Evolutionary conservation across 2,888 invertebrate genomes (phyloP), one percentile per base, ranked within the genome.

Genomic region (Atethmia centrago): DNA sequence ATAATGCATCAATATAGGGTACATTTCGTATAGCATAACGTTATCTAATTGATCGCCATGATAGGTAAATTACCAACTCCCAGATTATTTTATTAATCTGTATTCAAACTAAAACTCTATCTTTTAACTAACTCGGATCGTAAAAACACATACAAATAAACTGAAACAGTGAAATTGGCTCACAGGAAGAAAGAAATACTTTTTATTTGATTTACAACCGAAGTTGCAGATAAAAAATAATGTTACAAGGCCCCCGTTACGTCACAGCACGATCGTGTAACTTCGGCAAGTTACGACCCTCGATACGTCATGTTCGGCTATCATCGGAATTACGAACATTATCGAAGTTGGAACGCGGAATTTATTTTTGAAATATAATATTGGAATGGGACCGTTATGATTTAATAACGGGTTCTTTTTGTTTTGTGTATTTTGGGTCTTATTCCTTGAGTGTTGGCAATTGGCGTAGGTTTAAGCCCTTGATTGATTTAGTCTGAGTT

Each of bases 261-360:
- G 83, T 82, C 82, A 83, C 59, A 68, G 53, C 58, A 63, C 75
- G 71, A 51, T 83, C 80, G 81, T 55, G 65, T 66, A 83, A 82
- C 68, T 81, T 81, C 75, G 79, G 74, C 74, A 69, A 82, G 66
- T 76, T 82, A 82, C 80, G 71, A 55, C 79, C 64, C 45, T 16
- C 75, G 55, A 82, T 80, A 83, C 82, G 83, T 82, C 82, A 82
- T 80, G 72, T 77, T 83, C 83, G 82, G 80, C 80, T 83, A 82
- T 82, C 83, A 83, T 82, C 83, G 80, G 82, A 83, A 76, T 82
- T 83, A 82, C 77, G 72, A 83, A 82, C 72, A 76, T 83, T 80
- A 67, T 72, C 66, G 69, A 82, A 82, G 66, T 82, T 80, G 58
- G 83, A 79, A 83, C 71, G 65, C 67, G 62, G 75, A 82, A 71